Conservation (phyloP, 2,797 vertebrate genomes). For the Alauda arvensis region DNA sequence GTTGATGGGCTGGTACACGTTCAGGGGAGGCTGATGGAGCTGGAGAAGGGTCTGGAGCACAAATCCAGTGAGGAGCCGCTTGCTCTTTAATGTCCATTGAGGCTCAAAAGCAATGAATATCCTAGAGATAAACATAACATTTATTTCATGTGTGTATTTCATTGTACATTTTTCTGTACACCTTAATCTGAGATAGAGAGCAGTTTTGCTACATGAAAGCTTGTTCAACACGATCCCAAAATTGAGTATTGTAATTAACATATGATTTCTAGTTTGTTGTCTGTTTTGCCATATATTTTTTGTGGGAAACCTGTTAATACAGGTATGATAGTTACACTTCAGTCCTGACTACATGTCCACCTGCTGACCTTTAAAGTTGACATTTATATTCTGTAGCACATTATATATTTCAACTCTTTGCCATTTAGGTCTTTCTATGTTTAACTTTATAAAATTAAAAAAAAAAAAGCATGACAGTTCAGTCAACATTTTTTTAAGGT, state of each 20-base stretch:
- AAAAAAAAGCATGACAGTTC: neutral
- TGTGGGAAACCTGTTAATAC: neutral
- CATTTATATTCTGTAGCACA: neutral
- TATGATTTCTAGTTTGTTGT: neutral
- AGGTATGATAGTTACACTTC: neutral
- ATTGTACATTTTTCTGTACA: neutral
- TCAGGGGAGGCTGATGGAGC: neutral
- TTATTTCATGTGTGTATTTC: neutral
- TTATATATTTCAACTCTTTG: neutral
- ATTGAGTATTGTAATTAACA: neutral
- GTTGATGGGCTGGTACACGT: too few relatives aligned
- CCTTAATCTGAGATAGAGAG: neutral
- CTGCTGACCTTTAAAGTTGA: neutral
- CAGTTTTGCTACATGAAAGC: neutral
- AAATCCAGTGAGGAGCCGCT: neutral
- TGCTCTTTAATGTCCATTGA: neutral
- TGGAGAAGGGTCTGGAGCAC: neutral
- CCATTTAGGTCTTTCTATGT: neutral
- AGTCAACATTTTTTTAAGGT: neutral
- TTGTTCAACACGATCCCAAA: neutral
- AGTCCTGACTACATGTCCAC: neutral
- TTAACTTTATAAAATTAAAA: neutral
- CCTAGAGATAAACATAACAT: neutral
- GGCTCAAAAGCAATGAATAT: neutral
- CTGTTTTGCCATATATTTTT: neutral